These are phyloP conservation scores for Hemitrygon akajei DNA, from an alignment of 2,797 vertebrate genomes.

Conservation along the genomic window DNA sequence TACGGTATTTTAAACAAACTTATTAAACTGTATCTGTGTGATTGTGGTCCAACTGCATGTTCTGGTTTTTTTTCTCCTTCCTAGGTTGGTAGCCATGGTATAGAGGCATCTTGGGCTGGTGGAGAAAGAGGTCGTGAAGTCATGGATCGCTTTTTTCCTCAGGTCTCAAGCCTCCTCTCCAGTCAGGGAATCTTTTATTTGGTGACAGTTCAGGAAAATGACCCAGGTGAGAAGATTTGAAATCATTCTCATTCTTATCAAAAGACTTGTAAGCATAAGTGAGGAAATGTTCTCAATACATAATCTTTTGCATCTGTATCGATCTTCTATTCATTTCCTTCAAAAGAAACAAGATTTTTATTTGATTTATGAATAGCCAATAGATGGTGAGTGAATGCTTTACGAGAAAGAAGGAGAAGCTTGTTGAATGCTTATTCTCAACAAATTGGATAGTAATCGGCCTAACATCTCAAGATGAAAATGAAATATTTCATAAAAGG, in stretches of 20 bases:
- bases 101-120: conserved; percentile 87
- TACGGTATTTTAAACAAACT: too few species aligned
- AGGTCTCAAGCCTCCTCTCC: conserved; percentile 72
- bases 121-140: conserved; percentile 79
- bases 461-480: background rate
- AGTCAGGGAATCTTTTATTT: conserved; percentile 78
- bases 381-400: background rate
- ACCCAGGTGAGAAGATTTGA: conserved; percentile 65
- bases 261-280: background rate
- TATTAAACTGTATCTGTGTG: background rate
- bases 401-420: background rate
- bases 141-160: conserved; percentile 78
- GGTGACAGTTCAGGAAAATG: conserved; percentile 77
- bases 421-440: background rate
- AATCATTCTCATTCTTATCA: background rate
- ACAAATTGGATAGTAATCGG: background rate
- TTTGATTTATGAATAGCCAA: background rate
- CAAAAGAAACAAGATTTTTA: background rate
- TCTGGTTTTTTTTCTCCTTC: background rate
- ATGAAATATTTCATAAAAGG: background rate
- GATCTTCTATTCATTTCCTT: background rate
- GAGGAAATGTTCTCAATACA: background rate
- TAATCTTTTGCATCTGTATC: background rate
- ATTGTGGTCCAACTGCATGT: background rate
- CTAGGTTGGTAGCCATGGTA: conserved; percentile 73